Percentiles rank a stretch among this genome's conserved stretches.
These are phyloP conservation scores for Menidia beryllina DNA, from an alignment of 2,113 vertebrate species.

Conservation along the genomic window DNA sequence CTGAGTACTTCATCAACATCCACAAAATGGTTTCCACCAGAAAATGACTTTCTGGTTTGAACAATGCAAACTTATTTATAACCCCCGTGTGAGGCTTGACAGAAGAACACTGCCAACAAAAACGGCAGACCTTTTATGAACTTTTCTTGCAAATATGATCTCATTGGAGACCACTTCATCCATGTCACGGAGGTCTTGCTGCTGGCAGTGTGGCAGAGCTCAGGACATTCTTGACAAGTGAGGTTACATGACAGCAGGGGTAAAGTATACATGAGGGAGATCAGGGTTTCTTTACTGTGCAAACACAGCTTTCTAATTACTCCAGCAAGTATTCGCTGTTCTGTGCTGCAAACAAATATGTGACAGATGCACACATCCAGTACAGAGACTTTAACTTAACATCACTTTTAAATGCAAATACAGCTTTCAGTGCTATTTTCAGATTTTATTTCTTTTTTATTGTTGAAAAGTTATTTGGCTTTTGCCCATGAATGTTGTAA, in stretches of 20 bases:
- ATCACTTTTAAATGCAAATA: slow-evolving; percentile 6
- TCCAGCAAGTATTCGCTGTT: slow-evolving; percentile 25
- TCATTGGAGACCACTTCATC: slow-evolving; percentile 16
- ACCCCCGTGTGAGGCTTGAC: slow-evolving; percentile 13
- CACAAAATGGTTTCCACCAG: background rate
- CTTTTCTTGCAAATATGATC: slow-evolving; percentile 7
- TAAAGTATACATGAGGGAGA: slow-evolving; percentile 7
- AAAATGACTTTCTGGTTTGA: background rate
- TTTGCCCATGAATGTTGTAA: background rate
- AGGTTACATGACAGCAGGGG: slow-evolving; percentile 20
- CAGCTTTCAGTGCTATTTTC: background rate
- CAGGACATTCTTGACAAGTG: slow-evolving; percentile 33
- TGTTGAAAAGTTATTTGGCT: too few species aligned
- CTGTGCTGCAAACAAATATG: slow-evolving; percentile 12
- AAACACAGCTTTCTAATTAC: slow-evolving; percentile 43
- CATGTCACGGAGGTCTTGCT: slow-evolving; percentile 33
- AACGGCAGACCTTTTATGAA: slow-evolving; percentile 4
- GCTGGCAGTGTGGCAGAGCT: background rate
- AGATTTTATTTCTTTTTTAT: background rate
- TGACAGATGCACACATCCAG: background rate
- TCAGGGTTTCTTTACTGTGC: slow-evolving; percentile 49
- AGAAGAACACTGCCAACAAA: background rate
- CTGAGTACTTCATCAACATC: background rate
- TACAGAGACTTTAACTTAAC: slow-evolving; percentile 2
- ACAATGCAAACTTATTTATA: background rate